Evolutionary conservation across 2,797 vertebrate genomes (phyloP), one percentile per base, ranked within the genome.

Genomic region (Sylvia borin): DNA sequence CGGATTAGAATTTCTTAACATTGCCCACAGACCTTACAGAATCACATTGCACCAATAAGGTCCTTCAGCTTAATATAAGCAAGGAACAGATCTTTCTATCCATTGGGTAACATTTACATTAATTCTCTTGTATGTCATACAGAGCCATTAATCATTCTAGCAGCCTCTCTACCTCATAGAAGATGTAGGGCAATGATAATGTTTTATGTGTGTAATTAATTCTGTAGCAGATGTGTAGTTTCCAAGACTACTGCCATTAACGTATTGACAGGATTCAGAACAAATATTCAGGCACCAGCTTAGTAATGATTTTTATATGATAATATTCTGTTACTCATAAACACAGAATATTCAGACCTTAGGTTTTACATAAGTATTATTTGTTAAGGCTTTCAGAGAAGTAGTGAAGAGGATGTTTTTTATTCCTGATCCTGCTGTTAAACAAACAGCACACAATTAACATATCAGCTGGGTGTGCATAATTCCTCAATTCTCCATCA

Each of bases 171-270:
- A 97, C 88, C 95, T 97, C 97, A 92, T 16, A 96, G 93, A 96
- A 98, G 94, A 98, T 96, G 90, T 96, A 93, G 78, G 95, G 92
- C 97, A 97, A 98, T 97, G 97, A 97, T 98, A 97, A 97, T 96
- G 96, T 97, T 98, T 98, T 97, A 98, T 97, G 97, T 93, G 89
- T 97, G 94, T 97, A 98, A 98, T 98, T 98, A 98, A 98, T 98
- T 96, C 94, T 94, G 88, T 85, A 92, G 93, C 98, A 98, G 97
- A 98, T 97, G 97, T 93, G 96, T 94, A 92, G 97, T 97, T 98
- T 98, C 97, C 96, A 97, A 97, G 97, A 95, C 96, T 97, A 93
- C 97, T 92, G 87, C 83, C 95, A 97, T 98, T 97, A 97, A 88
- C 95, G 90, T 97, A 97, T 94, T 96, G 97, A 98, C 96, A 97